phyloP scores from a whole-genome alignment of 2,113 vertebrate genomes.

The Cyphomyrus discorhynchus region DNA sequence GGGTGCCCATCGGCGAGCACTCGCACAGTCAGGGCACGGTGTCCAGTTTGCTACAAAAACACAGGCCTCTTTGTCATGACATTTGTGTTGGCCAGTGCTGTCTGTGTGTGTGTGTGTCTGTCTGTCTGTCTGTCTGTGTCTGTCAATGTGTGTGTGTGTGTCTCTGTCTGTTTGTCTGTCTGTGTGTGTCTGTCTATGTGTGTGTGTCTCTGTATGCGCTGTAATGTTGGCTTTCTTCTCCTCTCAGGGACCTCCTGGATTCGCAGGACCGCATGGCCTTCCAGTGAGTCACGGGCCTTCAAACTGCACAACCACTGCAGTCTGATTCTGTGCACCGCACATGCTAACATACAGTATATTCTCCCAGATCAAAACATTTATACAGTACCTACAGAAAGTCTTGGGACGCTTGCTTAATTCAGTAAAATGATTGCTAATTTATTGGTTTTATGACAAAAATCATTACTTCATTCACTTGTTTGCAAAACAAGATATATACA shows the following conservation, averaged over 20 bases:
- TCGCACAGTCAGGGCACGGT: not conserved
- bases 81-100: not conserved
- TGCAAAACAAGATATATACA: not conserved
- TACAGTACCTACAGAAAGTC: not conserved
- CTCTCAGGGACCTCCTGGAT: conserved; percentile 61
- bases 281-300: conserved; percentile 59
- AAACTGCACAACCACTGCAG: not conserved
- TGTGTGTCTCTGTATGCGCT: not conserved
- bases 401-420: not conserved
- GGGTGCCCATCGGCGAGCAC: not conserved
- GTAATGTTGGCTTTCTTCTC: conserved; percentile 36
- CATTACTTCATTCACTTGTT: not conserved
- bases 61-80: not conserved
- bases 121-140: not conserved
- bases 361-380: not conserved
- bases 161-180: too few species aligned
- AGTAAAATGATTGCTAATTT: not conserved
- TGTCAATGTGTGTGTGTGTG: too few species aligned
- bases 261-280: conserved; percentile 56
- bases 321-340: not conserved
- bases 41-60: not conserved
- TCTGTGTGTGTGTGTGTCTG: not conserved
- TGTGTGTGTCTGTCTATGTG: not conserved
- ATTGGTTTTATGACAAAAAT: not conserved
- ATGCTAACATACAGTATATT: not conserved